Base-by-base conservation (phyloP, 2,113 vertebrate species). In the Rattus rattus region DNA sequence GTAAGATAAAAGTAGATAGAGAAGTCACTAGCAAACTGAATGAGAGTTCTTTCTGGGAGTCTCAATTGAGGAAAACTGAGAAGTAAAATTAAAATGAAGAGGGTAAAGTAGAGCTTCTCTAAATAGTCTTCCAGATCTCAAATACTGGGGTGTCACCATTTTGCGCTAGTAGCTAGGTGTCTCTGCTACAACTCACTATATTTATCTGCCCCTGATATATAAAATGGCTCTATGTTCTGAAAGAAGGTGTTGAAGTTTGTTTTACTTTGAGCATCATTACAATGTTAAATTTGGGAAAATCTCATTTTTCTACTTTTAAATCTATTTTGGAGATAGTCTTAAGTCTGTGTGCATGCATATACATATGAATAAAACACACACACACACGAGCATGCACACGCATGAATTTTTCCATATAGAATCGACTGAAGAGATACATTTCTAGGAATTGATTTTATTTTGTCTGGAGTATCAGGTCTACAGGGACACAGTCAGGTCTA, bases 11-110 rank as follows among this genome's bases (percentile, higher is more conserved):
- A 96, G 90, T 54, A 94, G 61, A 76, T 91, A 95, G 92, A 92
- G 26, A 96, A 94, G 84, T 80, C 84, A 93, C 70, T 92, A 70
- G 59, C 84, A 95, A 85, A 65, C 11, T 69, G 54, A 69, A 84
- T 52, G n/a, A 81, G 87, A 92, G 16, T 59, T 93, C 65, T 93
- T 96, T 96, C 92, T 94, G 43, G 70, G 83, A 96, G 94, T 92
- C 69, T 75, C 96, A 97, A 90, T 1, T 70, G 90, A 92, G n/a
- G 79, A 80, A 69, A 96, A 33, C 30, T 61, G 61, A 96, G 73
- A 90, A 92, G 72, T 73, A 69, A 94, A 95, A 97, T 22, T 73
- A 69, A 94, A 95, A 97, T 22, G 43, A 95, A 87, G 47, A 92
- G 11, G 63, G n/a, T 83, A 93, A 22, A 94, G 39, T 86, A 91